Conservation (phyloP, 2,888 invertebrate genomes). For the Smittia aterrima region DNA sequence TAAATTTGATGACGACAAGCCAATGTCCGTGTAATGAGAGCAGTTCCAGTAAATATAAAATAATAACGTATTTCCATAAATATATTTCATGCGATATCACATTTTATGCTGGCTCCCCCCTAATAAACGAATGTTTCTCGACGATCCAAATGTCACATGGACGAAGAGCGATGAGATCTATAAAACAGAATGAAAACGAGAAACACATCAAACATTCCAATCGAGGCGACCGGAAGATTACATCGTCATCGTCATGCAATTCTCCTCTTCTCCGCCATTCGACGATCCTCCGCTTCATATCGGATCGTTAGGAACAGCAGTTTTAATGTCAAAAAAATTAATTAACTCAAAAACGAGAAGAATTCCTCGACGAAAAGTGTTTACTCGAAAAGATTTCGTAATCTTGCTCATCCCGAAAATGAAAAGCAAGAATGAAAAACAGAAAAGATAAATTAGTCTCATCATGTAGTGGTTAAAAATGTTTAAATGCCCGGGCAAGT, state of each 20-base stretch:
- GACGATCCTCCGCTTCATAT: no score
- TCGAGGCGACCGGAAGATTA: no score
- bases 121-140: not conserved
- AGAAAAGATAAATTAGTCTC: slow-evolving; percentile 37
- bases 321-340: slow-evolving; percentile 34
- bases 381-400: not conserved
- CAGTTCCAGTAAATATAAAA: slow-evolving; percentile 25
- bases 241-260: not conserved
- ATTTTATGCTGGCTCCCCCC: not conserved
- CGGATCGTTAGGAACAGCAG: slow-evolving; percentile 17
- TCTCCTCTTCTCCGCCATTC: no score
- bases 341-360: slow-evolving; percentile 11
- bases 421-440: not conserved
- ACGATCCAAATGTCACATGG: not conserved
- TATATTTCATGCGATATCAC: slow-evolving; percentile 5
- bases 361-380: no score
- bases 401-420: not conserved
- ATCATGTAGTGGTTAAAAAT: slow-evolving; percentile 30
- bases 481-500: not conserved
- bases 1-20: not conserved
- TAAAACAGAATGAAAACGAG: not conserved
- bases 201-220: not conserved
- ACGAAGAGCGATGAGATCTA: not conserved
- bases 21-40: not conserved
- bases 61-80: slow-evolving; percentile 18